Evolutionary conservation across 2,888 invertebrate genomes (phyloP), one percentile per base, ranked within the genome.

Genomic region (Mycalesis mineus): DNA sequence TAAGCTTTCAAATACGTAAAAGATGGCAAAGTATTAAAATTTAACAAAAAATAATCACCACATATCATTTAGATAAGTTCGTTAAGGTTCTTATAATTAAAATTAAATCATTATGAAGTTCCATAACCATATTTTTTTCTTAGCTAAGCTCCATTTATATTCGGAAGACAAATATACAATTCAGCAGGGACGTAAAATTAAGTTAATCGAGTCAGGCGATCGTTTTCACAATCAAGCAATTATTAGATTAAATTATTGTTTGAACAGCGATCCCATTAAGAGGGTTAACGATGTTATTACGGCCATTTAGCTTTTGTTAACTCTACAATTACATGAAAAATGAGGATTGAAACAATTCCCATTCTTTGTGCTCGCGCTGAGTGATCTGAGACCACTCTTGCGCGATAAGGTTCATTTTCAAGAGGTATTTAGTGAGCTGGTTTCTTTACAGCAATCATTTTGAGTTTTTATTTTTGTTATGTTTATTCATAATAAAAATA

Each of bases 211-310:
- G 40, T 31, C 1, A 51, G 22, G 41, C 31, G 41, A 51, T 51
- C 51, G 51, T 31, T 41, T 51, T 41, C 33, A 51, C 51, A 41
- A 51, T 41, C 40, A 51, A 37, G 41, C 40, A 29, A 40, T 51
- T 51, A 51, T 41, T 31, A 31, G 40, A 31, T 51, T 51, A 51
- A 51, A 40, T 41, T 41, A 51, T 51, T 51, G 51, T 31, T 29
- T 51, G 40, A 51, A 51, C 31, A 51, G 40, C 40, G 51, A 31
- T 15, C 51, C 51, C 50, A 31, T 31, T 41, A 31, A 13, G 31
- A 51, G 31, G 41, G 51, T 15, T 51, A 51, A 51, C 41, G 51
- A 51, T 51, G 51, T 51, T 41, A 31, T 51, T 51, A 51, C 14
- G 40, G 40, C 22, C 41, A 51, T 51, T 51, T 51, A 41, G 41